A percentile compares a stretch with the other conserved stretches of the same genome.
These are phyloP conservation scores for Chloebia gouldiae DNA, from an alignment of 2,113 vertebrate genomes.

Conservation along the genomic window DNA sequence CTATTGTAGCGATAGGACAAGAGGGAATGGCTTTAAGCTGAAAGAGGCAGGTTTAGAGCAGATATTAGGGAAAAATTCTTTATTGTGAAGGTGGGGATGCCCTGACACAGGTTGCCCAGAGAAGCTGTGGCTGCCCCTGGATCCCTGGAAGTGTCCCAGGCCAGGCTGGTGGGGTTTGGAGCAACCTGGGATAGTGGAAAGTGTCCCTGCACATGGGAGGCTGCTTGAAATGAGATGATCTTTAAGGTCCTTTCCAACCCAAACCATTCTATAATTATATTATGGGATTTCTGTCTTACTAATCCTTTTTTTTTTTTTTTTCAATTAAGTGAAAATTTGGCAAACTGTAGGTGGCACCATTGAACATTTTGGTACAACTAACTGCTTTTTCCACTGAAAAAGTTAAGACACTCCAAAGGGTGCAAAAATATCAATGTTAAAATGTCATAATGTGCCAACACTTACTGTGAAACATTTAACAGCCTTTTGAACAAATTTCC, in stretches of 20 bases:
- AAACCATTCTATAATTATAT: background rate
- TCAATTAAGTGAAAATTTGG: background rate
- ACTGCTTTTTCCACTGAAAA: background rate
- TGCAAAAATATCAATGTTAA: background rate
- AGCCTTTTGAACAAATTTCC: background rate
- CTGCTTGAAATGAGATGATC: background rate
- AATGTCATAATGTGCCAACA: background rate
- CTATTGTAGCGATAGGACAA: background rate
- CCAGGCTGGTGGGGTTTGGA: accelerated
- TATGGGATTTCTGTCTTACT: background rate
- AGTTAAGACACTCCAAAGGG: background rate
- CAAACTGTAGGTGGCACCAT: background rate
- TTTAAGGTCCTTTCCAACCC: background rate
- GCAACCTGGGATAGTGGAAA: accelerated
- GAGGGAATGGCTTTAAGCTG: background rate
- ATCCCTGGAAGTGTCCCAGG: background rate
- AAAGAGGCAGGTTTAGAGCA: background rate
- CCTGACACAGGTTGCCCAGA: background rate
- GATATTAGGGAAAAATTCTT: background rate
- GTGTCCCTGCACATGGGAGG: accelerated
- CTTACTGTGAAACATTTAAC: background rate
- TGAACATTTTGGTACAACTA: background rate
- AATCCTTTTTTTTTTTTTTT: background rate
- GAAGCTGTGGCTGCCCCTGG: background rate
- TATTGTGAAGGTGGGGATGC: accelerated